Evolutionary conservation across 1,140 invertebrate species (phyloP).

Genomic region (Neodiprion lecontei): DNA sequence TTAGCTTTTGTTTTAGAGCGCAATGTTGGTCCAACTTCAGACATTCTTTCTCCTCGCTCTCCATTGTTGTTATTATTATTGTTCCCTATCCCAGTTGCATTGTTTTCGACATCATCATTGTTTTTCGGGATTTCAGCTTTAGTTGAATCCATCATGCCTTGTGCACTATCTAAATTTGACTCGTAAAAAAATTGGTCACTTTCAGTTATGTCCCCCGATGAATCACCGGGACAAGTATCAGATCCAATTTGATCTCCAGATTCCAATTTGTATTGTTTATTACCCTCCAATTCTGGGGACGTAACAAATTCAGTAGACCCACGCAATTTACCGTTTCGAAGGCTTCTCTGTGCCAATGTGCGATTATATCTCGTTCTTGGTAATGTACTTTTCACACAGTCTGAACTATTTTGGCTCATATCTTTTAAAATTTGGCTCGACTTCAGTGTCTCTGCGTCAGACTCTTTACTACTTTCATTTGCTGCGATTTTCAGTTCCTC

Average conservation of each 20-base stretch:
- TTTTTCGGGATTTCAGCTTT: slow-evolving; percentile 56
- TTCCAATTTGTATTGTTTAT: slow-evolving; percentile 57
- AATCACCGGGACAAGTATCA: slow-evolving; percentile 64
- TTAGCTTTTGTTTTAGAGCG: slow-evolving; percentile 58
- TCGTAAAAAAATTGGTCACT: slow-evolving; percentile 70
- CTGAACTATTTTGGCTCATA: neutral
- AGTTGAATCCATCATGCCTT: slow-evolving; percentile 39
- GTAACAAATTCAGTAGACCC: slow-evolving; percentile 60
- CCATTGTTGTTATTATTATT: slow-evolving; percentile 45
- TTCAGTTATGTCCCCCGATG: slow-evolving; percentile 56
- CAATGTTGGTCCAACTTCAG: slow-evolving; percentile 49
- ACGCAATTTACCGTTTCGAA: slow-evolving; percentile 71
- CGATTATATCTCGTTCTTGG: slow-evolving; percentile 38
- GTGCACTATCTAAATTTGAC: slow-evolving; percentile 35
- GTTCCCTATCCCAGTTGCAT: slow-evolving; percentile 41
- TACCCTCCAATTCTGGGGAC: slow-evolving; percentile 61
- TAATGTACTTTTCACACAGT: neutral
- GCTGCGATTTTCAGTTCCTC: slow-evolving; percentile 39
- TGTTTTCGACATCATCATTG: slow-evolving; percentile 52
- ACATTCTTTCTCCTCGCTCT: slow-evolving; percentile 39
- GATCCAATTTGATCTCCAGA: slow-evolving; percentile 51
- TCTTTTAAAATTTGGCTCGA: slow-evolving; percentile 23
- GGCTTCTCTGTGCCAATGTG: slow-evolving; percentile 56
- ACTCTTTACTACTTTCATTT: slow-evolving; percentile 35
- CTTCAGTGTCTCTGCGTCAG: slow-evolving; percentile 32